Conservation (phyloP, 2,113 vertebrate species). For the Notechis scutatus region DNA sequence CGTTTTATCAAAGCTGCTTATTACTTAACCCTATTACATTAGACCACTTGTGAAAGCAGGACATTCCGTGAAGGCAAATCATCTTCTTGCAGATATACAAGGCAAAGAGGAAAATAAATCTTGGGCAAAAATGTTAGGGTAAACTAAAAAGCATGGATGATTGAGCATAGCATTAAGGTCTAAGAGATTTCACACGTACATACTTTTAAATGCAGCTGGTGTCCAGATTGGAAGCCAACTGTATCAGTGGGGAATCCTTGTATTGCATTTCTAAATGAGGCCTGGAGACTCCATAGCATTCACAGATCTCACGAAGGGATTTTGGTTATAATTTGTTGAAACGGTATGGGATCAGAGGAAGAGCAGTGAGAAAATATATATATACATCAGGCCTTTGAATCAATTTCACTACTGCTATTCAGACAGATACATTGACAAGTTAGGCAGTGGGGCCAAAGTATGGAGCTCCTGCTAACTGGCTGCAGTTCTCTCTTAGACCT, state of each 20-base stretch:
- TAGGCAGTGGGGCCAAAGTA: background rate
- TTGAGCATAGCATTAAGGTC: background rate
- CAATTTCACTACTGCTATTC: background rate
- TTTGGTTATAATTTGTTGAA: background rate
- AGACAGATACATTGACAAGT: background rate
- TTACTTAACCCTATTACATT: background rate
- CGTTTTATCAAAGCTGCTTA: conserved; percentile 3
- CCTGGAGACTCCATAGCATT: background rate
- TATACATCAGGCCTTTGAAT: too few species aligned
- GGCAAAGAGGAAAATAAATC: background rate
- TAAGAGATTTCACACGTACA: background rate
- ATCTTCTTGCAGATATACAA: background rate
- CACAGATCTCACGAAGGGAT: background rate
- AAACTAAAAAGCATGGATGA: background rate
- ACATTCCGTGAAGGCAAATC: background rate
- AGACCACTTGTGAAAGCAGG: background rate
- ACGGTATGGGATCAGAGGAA: background rate
- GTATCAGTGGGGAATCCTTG: background rate
- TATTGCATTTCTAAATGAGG: background rate
- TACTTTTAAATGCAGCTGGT: background rate
- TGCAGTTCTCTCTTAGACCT: background rate
- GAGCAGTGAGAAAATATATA: background rate
- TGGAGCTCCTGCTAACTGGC: background rate
- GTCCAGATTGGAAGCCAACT: background rate
- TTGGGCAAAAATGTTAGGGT: background rate